Percentiles rank a stretch among this genome's conserved stretches.
Evolutionary conservation across 1,140 invertebrate species (phyloP).

Genomic region (Venturia canescens): DNA sequence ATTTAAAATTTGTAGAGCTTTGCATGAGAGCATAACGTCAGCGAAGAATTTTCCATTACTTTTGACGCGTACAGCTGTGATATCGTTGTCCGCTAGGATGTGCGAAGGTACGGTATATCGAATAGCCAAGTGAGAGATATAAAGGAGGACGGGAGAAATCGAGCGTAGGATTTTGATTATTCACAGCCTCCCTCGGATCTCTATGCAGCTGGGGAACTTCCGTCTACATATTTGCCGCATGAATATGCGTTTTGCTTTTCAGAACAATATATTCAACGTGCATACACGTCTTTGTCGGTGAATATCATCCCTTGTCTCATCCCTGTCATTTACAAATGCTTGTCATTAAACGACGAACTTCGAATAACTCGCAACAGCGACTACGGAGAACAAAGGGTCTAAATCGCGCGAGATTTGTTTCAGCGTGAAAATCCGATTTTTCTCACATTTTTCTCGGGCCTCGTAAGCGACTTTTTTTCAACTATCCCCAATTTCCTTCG

Average conservation of each 20-base stretch:
- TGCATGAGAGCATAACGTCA: no score
- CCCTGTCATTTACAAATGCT: background rate
- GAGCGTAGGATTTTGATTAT: conserved; percentile 8
- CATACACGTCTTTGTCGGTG: background rate
- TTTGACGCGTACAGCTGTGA: no score
- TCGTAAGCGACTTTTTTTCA: no score
- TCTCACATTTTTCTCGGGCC: background rate
- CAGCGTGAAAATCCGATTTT: no score
- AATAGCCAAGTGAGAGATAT: conserved; percentile 8
- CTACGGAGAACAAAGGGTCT: background rate
- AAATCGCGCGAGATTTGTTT: background rate
- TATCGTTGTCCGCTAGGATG: no score
- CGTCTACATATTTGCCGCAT: background rate
- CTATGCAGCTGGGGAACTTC: background rate
- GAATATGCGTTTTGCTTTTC: conserved; percentile 5
- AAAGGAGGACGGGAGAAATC: conserved; percentile 31
- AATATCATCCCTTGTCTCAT: background rate
- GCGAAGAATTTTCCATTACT: no score
- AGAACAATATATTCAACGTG: background rate
- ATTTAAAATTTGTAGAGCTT: no score
- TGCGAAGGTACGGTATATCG: conserved; percentile 32
- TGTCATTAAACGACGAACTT: background rate
- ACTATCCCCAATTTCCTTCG: no score
- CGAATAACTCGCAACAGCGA: background rate
- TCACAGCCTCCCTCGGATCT: background rate